Percentiles rank a stretch among this genome's conserved stretches.
phyloP scores from a whole-genome alignment of 2,113 vertebrate species.

The Corythornis cristatus region DNA sequence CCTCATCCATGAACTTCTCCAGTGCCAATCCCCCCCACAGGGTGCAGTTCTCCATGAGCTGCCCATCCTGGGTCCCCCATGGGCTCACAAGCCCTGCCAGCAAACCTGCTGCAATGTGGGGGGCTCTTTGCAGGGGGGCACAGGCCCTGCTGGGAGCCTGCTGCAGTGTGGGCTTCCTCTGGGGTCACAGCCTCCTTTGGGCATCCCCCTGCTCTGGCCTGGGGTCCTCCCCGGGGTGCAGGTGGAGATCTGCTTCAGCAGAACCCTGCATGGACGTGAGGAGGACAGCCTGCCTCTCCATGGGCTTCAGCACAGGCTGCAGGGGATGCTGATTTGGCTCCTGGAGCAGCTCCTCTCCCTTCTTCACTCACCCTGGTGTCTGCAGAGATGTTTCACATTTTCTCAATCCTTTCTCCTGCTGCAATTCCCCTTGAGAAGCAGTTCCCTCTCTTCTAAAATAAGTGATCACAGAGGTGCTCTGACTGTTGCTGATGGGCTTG shows the following conservation, averaged over 20 bases:
- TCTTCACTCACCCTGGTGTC: not conserved
- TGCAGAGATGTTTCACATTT: not conserved
- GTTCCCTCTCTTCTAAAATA: not conserved
- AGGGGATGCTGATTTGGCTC: not conserved
- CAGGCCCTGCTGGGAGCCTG: not conserved
- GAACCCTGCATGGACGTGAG: not conserved
- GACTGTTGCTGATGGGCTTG: not conserved
- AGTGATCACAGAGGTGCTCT: rapidly evolving
- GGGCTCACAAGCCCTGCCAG: not conserved
- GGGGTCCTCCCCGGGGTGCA: not conserved
- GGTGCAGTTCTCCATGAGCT: not conserved
- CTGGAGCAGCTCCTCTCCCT: not conserved
- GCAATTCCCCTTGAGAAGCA: not conserved
- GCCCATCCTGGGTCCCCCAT: not conserved
- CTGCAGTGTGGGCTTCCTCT: not conserved
- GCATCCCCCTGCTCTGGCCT: not conserved
- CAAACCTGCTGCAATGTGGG: not conserved
- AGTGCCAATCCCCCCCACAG: not conserved
- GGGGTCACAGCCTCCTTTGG: not conserved
- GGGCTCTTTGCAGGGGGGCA: not conserved
- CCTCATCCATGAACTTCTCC: not conserved
- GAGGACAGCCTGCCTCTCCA: too few relatives aligned
- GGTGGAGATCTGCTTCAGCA: not conserved
- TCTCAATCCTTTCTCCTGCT: not conserved
- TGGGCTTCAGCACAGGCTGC: not conserved